Conservation (phyloP, 2,888 invertebrate genomes). For the Dryocosmus kuriphilus region DNA sequence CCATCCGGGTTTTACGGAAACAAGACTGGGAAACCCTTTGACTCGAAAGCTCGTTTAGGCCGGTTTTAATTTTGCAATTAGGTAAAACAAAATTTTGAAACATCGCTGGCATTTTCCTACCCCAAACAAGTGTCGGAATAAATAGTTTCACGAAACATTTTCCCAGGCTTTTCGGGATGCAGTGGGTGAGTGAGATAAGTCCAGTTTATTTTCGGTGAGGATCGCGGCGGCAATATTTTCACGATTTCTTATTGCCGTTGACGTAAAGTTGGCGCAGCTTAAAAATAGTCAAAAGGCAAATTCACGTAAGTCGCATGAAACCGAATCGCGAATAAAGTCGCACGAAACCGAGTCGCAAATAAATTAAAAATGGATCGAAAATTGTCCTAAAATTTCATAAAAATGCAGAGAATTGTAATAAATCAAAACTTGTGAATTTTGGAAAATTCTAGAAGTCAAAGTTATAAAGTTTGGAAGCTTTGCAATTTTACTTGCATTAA, state of each 20-base stretch:
- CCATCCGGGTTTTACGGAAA: not conserved
- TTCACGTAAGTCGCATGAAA: conserved; percentile 55
- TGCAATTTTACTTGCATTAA: not conserved
- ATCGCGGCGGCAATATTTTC: conserved; percentile 63
- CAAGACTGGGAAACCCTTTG: not conserved
- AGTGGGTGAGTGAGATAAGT: conserved; percentile 51
- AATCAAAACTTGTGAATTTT: not conserved
- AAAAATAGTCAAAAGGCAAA: conserved; percentile 59
- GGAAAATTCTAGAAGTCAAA: not conserved
- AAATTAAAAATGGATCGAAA: conserved; percentile 38
- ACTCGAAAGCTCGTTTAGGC: not conserved
- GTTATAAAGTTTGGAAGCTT: not conserved
- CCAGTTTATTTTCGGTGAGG: conserved; percentile 61
- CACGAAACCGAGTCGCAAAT: conserved; percentile 49
- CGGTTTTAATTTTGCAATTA: not conserved
- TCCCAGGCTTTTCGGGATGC: conserved; percentile 17
- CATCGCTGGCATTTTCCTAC: not conserved
- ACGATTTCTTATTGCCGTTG: conserved; percentile 63
- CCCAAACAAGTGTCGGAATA: not conserved
- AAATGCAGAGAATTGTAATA: not conserved
- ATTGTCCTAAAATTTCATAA: not conserved
- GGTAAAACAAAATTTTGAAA: not conserved
- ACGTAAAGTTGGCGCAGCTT: conserved; percentile 60
- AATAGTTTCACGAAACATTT: not conserved
- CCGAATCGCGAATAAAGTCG: conserved; percentile 54